Conservation (phyloP, 2,797 vertebrate species). For the Prunella strophiata region DNA sequence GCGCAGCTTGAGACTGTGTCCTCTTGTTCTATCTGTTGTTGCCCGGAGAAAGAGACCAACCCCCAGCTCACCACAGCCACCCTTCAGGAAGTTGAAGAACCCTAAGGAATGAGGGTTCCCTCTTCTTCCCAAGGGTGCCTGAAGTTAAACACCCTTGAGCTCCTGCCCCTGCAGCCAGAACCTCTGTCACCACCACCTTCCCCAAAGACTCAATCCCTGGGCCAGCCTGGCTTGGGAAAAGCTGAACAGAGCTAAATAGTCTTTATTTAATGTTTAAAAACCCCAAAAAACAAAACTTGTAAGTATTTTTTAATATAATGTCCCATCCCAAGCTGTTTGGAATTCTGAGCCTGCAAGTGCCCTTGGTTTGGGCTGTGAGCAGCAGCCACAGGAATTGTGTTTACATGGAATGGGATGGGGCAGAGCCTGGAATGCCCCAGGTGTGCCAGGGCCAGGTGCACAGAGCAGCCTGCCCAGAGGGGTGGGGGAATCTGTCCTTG, state of each 20-base stretch:
- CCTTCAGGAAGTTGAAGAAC: too few relatives aligned
- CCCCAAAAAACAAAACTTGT: rapidly evolving
- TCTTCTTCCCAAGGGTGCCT: not conserved
- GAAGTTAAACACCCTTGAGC: not conserved
- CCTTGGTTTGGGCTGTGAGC: not conserved
- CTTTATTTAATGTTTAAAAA: not conserved
- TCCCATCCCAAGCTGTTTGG: not conserved
- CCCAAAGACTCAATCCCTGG: not conserved
- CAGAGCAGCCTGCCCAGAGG: not conserved
- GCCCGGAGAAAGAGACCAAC: too few relatives aligned
- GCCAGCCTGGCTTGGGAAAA: not conserved
- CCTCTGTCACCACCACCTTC: not conserved
- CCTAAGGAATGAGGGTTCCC: not conserved
- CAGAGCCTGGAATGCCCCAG: not conserved
- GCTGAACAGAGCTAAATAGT: not conserved
- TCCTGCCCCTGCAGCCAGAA: not conserved
- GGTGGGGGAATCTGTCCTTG: not conserved
- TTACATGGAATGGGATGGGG: not conserved
- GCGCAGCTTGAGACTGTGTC: too few relatives aligned
- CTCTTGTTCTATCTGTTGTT: too few relatives aligned
- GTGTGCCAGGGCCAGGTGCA: not conserved
- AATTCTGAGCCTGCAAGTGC: not conserved
- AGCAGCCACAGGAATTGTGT: not conserved
- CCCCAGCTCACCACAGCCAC: too few relatives aligned
- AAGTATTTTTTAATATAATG: not conserved